Evolutionary conservation across 1,140 invertebrate genomes (phyloP).

Genomic region (Cecropterus lyciades): DNA sequence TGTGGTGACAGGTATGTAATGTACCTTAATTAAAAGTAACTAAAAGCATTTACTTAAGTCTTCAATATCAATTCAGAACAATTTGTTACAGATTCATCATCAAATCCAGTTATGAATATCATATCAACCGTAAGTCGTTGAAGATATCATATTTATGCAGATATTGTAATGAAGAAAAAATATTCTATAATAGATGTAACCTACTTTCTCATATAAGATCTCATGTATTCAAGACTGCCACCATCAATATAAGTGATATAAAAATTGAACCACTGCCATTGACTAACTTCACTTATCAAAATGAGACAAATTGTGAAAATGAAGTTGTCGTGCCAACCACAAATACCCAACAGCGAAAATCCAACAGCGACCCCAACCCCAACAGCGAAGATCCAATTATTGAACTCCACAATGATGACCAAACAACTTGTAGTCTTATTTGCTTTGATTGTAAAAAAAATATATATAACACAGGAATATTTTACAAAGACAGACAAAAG

Average conservation of each 20-base stretch:
- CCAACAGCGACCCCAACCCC: neutral
- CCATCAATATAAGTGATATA: slow-evolving; percentile 72
- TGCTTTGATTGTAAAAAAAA: slow-evolving; percentile 65
- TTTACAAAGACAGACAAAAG: slow-evolving; percentile 58
- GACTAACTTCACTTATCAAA: slow-evolving; percentile 37
- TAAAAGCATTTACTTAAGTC: no score
- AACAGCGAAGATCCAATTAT: slow-evolving; percentile 17
- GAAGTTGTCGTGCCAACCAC: neutral
- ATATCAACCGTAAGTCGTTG: slow-evolving; percentile 72
- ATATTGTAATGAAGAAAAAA: slow-evolving; percentile 55
- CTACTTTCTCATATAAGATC: slow-evolving; percentile 74
- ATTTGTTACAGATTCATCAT: slow-evolving; percentile 73
- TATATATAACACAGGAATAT: slow-evolving; percentile 41
- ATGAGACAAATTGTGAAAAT: slow-evolving; percentile 19
- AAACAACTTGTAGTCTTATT: slow-evolving; percentile 19
- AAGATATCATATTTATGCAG: slow-evolving; percentile 71
- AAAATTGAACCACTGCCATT: slow-evolving; percentile 70
- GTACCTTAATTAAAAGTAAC: no score
- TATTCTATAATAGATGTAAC: slow-evolving; percentile 76
- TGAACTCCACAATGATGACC: slow-evolving; percentile 23
- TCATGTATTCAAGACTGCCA: slow-evolving; percentile 74
- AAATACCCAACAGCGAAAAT: no score
- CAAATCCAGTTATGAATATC: slow-evolving; percentile 70
- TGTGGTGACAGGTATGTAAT: slow-evolving; percentile 8
- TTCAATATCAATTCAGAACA: no score